Evolutionary conservation across 2,888 invertebrate species (phyloP).

Genomic region (Loripinus fragilis): DNA sequence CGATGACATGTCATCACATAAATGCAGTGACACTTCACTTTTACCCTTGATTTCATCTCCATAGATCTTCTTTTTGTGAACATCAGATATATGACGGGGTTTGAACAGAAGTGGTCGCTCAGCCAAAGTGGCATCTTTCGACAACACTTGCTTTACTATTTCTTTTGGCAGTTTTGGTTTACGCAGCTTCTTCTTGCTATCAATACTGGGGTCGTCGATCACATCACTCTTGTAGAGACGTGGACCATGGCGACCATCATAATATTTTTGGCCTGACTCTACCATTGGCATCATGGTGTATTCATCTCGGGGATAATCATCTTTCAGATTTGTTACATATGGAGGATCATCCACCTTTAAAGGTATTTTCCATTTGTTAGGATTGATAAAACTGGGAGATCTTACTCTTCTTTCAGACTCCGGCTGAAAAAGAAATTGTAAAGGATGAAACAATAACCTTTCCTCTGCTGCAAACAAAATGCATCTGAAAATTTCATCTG

Average conservation of each 20-base stretch:
- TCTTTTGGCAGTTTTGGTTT: conserved; percentile 75
- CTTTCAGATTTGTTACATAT: conserved; percentile 75
- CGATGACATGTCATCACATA: conserved; percentile 76
- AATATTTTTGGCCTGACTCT: conserved; percentile 71
- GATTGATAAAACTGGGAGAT: conserved; percentile 61
- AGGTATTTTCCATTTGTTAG: conserved; percentile 75
- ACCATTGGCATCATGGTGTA: conserved; percentile 78
- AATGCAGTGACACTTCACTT: conserved; percentile 75
- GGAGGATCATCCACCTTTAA: conserved; percentile 70
- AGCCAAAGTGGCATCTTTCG: conserved; percentile 63
- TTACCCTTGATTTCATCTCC: conserved; percentile 67
- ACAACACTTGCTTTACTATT: conserved; percentile 65
- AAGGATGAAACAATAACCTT: too few relatives aligned
- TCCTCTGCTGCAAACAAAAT: too few relatives aligned
- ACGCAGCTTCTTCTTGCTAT: conserved; percentile 61
- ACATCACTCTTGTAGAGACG: conserved; percentile 57
- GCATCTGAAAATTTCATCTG: too few relatives aligned
- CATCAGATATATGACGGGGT: conserved; percentile 78
- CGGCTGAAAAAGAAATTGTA: neutral
- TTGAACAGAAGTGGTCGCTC: conserved; percentile 79
- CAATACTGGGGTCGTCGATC: conserved; percentile 46
- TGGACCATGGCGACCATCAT: conserved; percentile 70
- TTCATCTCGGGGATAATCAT: conserved; percentile 81
- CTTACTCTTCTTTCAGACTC: conserved; percentile 40
- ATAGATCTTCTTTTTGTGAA: conserved; percentile 77